phyloP scores from a whole-genome alignment of 1,140 invertebrate genomes.

The Tyrophagus putrescentiae region DNA sequence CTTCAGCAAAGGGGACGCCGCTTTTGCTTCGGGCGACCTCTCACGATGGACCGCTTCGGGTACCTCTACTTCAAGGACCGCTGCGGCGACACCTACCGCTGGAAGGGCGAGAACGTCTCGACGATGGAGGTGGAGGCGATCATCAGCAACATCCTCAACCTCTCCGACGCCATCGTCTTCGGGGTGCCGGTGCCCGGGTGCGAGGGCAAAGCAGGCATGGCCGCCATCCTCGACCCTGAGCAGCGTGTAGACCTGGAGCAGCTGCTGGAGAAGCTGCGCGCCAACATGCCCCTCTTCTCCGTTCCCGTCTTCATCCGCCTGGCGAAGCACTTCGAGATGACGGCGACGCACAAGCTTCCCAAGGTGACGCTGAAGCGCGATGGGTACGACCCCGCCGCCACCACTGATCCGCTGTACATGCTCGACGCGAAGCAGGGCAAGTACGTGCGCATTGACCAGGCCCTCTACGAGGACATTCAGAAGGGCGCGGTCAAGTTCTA shows the following conservation, averaged over 20 bases:
- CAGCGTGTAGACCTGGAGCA: conserved; percentile 45
- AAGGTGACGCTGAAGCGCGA: conserved; percentile 80
- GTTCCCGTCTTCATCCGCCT: conserved; percentile 72
- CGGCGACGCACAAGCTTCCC: conserved; percentile 87
- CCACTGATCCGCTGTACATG: conserved; percentile 20
- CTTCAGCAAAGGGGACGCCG: conserved; percentile 71
- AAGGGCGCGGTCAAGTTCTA: conserved; percentile 10
- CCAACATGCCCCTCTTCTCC: conserved; percentile 65
- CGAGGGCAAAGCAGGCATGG: conserved; percentile 92
- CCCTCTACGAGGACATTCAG: conserved; percentile 14
- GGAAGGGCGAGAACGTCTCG: conserved; percentile 84
- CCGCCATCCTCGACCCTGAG: conserved; percentile 52
- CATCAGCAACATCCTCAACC: conserved; percentile 64
- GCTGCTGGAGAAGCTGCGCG: conserved; percentile 30
- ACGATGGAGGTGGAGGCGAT: conserved; percentile 91
- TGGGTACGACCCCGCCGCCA: conserved; percentile 49
- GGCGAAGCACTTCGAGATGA: conserved; percentile 64
- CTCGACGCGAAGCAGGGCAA: conserved; percentile 14
- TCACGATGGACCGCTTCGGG: conserved; percentile 39
- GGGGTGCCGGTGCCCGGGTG: conserved; percentile 70
- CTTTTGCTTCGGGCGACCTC: conserved; percentile 70
- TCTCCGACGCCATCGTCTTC: conserved; percentile 82
- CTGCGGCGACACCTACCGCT: conserved; percentile 45
- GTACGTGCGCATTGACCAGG: conserved; percentile 16
- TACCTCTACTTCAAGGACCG: conserved; percentile 45